Evolutionary conservation across 2,888 invertebrate genomes (phyloP).

Genomic region (Steinernema hermaphroditum): DNA sequence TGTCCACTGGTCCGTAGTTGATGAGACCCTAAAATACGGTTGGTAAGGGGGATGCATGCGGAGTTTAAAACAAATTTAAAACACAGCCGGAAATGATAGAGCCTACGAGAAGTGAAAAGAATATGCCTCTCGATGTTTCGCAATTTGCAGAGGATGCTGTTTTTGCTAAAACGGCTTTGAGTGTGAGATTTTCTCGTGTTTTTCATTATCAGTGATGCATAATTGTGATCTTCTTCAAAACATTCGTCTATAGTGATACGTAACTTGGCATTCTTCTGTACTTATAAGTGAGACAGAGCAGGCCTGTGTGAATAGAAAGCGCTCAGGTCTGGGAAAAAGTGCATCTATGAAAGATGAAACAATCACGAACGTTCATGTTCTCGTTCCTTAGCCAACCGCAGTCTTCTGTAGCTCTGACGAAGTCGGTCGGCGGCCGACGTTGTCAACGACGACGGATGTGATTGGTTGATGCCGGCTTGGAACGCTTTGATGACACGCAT

Average conservation of each 20-base stretch:
- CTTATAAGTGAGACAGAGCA: too few species aligned
- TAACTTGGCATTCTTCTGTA: too few species aligned
- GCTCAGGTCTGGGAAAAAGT: neutral
- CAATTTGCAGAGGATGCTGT: too few species aligned
- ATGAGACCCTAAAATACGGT: slow-evolving; percentile 59
- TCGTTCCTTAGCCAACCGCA: slow-evolving; percentile 63
- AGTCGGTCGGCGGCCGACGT: slow-evolving; percentile 63
- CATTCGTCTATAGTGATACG: too few species aligned
- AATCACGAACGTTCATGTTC: slow-evolving; percentile 63
- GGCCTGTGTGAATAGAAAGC: neutral
- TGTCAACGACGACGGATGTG: slow-evolving; percentile 63
- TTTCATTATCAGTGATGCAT: too few species aligned
- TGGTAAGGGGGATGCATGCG: slow-evolving; percentile 17
- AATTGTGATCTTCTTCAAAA: too few species aligned
- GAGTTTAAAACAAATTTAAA: neutral
- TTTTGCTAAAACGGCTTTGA: too few species aligned
- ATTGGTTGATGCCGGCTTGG: slow-evolving; percentile 56
- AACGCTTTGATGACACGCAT: slow-evolving; percentile 66
- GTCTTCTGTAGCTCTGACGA: slow-evolving; percentile 59
- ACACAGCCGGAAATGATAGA: slow-evolving; percentile 2
- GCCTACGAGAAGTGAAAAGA: neutral
- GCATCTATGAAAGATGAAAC: slow-evolving; percentile 21
- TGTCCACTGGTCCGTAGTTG: slow-evolving; percentile 63
- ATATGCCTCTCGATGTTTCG: neutral
- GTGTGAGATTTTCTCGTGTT: too few species aligned